Percentiles rank a stretch among this genome's conserved stretches.
Evolutionary conservation across 2,888 invertebrate genomes (phyloP).

Genomic region (Colostygia pectinataria): DNA sequence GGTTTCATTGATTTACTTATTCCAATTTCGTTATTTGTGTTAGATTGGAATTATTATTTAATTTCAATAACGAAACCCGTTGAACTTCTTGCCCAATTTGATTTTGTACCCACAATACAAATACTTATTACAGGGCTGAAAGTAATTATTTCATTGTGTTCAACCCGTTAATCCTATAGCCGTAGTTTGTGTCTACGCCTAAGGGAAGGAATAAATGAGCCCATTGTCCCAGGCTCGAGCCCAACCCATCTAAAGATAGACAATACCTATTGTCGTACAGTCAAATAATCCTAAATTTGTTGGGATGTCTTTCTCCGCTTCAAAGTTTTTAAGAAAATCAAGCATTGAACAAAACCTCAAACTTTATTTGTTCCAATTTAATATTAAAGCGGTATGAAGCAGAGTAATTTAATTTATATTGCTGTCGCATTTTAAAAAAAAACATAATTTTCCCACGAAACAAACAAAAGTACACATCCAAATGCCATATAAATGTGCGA

Average conservation of each 20-base stretch:
- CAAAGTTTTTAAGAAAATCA: slow-evolving; percentile 54
- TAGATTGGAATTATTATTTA: too few relatives aligned
- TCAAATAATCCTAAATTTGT: slow-evolving; percentile 70
- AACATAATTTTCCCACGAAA: slow-evolving; percentile 10
- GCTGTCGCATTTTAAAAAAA: not conserved
- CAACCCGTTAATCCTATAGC: slow-evolving; percentile 61
- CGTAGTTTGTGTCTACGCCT: slow-evolving; percentile 67
- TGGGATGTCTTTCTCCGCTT: slow-evolving; percentile 61
- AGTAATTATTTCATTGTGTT: slow-evolving; percentile 65
- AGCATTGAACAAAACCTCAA: slow-evolving; percentile 23
- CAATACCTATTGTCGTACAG: slow-evolving; percentile 72
- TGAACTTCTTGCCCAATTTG: slow-evolving; percentile 29
- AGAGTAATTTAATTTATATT: slow-evolving; percentile 14
- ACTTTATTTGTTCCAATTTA: slow-evolving; percentile 18
- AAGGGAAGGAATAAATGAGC: slow-evolving; percentile 73
- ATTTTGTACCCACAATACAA: slow-evolving; percentile 26
- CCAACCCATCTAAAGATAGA: slow-evolving; percentile 71
- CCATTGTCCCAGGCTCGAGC: slow-evolving; percentile 64
- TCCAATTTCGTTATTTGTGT: too few relatives aligned
- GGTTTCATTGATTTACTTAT: too few relatives aligned
- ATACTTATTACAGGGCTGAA: slow-evolving; percentile 45
- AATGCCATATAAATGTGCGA: slow-evolving; percentile 46
- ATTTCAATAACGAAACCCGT: slow-evolving; percentile 10
- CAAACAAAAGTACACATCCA: slow-evolving; percentile 37
- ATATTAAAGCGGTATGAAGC: slow-evolving; percentile 30